These are phyloP conservation scores for Phylloscopus whistleri DNA, from an alignment of 2,113 vertebrate species.

Conservation along the genomic window DNA sequence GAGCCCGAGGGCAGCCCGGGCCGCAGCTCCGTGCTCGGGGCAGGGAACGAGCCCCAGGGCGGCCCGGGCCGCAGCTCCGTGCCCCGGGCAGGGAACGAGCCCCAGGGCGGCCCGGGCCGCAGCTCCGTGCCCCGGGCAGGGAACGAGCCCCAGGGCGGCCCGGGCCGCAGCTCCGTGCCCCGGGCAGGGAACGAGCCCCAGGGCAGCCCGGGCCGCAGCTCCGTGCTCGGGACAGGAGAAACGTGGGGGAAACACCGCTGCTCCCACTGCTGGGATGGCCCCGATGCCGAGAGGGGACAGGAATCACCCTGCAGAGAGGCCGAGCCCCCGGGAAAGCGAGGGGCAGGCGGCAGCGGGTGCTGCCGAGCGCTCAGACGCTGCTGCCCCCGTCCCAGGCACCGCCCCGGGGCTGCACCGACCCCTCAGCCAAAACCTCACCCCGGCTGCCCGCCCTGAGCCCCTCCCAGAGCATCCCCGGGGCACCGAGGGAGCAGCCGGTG, in stretches of 20 bases:
- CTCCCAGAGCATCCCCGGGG: not conserved
- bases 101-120: no score
- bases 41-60: no score
- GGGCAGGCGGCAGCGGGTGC: accelerated
- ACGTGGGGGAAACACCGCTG: accelerated
- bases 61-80: no score
- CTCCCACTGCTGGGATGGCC: not conserved
- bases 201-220: no score
- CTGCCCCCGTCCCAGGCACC: accelerated
- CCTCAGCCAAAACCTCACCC: not conserved
- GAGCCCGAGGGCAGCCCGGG: not conserved
- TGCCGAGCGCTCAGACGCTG: accelerated
- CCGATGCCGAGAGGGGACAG: not conserved
- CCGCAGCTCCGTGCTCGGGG: accelerated
- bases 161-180: no score
- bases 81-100: no score
- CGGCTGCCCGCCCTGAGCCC: not conserved
- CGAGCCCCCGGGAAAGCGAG: not conserved
- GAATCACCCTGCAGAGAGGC: not conserved
- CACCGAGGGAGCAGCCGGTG: accelerated
- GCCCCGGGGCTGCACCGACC: accelerated
- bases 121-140: no score
- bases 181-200: no score
- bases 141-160: no score
- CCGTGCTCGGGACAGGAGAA: not conserved